These are phyloP conservation scores for Brachionus sp. DNA, from an alignment of 1,140 invertebrate species.

Conservation along the genomic window DNA sequence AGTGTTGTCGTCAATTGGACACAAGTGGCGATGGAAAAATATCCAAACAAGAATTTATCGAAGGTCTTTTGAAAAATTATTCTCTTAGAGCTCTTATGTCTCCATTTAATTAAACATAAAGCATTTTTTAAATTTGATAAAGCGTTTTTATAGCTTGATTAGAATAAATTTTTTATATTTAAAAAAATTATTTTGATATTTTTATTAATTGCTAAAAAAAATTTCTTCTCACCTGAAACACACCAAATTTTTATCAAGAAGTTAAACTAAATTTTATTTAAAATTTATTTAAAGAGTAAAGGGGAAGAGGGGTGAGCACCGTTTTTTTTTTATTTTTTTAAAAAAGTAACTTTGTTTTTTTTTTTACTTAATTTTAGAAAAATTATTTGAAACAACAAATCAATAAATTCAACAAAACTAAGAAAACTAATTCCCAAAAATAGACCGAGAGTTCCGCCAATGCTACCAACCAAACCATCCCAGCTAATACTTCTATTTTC, in stretches of 20 bases:
- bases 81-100: constrained; percentile 10
- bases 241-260: too few species aligned
- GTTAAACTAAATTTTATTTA: too few species aligned
- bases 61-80: constrained; percentile 14
- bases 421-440: constrained; percentile 28
- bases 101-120: constrained; percentile 43
- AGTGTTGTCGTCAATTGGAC: neutral
- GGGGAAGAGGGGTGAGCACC: too few species aligned
- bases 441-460: constrained; percentile 24
- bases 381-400: neutral
- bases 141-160: too few species aligned
- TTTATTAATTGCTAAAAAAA: too few species aligned
- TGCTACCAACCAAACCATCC: neutral
- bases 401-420: constrained; percentile 7
- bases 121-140: too few species aligned
- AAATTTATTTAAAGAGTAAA: too few species aligned
- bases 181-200: too few species aligned
- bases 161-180: too few species aligned
- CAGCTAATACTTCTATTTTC: neutral
- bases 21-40: constrained; percentile 6
- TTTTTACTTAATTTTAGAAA: neutral
- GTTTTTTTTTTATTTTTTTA: neutral
- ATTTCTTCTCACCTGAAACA: too few species aligned
- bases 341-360: neutral
- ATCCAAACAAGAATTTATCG: constrained; percentile 22